A percentile compares a stretch with the other conserved stretches of the same genome.
Evolutionary conservation across 2,888 invertebrate species (phyloP).

Genomic region (Stenotaenia linearis): DNA sequence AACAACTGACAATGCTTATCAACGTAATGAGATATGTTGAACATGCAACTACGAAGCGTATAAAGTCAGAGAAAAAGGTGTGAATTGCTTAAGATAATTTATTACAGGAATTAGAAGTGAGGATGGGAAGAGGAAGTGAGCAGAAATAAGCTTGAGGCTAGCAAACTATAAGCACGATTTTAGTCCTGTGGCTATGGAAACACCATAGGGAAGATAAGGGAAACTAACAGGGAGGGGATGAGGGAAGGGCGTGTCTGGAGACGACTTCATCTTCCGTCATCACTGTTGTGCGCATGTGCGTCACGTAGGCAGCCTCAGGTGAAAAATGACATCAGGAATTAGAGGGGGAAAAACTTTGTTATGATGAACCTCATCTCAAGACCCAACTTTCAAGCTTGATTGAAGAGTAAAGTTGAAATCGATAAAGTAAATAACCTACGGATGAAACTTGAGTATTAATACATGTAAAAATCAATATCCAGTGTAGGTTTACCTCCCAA

Average conservation of each 20-base stretch:
- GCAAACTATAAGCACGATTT: conserved; percentile 14
- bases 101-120: conserved; percentile 31
- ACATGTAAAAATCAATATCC: not conserved
- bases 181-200: conserved; percentile 27
- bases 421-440: not conserved
- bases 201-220: conserved; percentile 31
- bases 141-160: conserved; percentile 26
- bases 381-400: not conserved
- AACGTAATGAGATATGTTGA: conserved; percentile 7
- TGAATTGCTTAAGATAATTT: conserved; percentile 32
- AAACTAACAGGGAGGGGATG: conserved; percentile 35
- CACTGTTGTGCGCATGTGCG: conserved; percentile 27
- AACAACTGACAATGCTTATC: conserved; percentile 10
- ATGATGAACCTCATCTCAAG: conserved; percentile 13
- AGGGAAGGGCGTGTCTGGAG: conserved; percentile 21
- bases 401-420: not conserved
- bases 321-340: conserved; percentile 14
- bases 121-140: conserved; percentile 26
- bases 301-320: conserved; percentile 27
- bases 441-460: not conserved
- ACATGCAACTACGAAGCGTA: not conserved
- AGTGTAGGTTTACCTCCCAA: too few species aligned
- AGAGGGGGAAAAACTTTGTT: not conserved
- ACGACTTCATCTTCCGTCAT: conserved; percentile 32
- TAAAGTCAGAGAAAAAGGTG: conserved; percentile 27